Conservation (phyloP, 2,797 vertebrate genomes). For the Mastacembelus armatus region DNA sequence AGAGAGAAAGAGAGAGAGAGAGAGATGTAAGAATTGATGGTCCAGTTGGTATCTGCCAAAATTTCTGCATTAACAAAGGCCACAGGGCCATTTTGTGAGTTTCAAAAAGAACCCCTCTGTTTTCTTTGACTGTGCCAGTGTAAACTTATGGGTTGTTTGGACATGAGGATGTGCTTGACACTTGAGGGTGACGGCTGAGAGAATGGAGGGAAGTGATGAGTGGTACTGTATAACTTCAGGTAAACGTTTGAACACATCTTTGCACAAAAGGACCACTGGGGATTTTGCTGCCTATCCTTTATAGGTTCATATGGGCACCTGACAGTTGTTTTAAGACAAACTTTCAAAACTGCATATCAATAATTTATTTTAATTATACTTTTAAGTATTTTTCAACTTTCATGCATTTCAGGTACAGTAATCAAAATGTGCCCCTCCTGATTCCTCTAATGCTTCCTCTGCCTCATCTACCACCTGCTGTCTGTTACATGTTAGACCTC, state of each 20-base stretch:
- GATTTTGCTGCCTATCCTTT: too few relatives aligned
- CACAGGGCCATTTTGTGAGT: conserved; percentile 51
- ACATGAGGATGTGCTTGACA: conserved; percentile 65
- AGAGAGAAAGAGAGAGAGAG: conserved; percentile 15
- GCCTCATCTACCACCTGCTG: conserved; percentile 1
- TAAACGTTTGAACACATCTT: too few relatives aligned
- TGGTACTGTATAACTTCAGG: too few relatives aligned
- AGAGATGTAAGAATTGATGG: conserved; percentile 41
- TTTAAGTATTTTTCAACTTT: too few relatives aligned
- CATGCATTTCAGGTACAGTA: too few relatives aligned
- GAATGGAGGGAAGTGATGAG: background rate
- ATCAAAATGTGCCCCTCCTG: too few relatives aligned
- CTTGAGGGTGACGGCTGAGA: conserved; percentile 21
- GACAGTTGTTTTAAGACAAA: too few relatives aligned
- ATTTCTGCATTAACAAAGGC: conserved; percentile 59
- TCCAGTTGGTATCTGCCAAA: conserved; percentile 56
- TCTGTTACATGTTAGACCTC: conserved; percentile 29
- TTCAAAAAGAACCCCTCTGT: conserved; percentile 61
- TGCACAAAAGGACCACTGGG: too few relatives aligned
- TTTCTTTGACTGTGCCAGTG: conserved; percentile 72
- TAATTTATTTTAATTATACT: too few relatives aligned
- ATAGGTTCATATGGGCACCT: too few relatives aligned
- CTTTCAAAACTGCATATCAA: too few relatives aligned
- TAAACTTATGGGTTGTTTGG: conserved; percentile 75
- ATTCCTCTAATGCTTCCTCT: background rate